Evolutionary conservation across 2,797 vertebrate species (phyloP), one percentile per base, ranked within the genome.

Genomic region (Rhabdomys pumilio): DNA sequence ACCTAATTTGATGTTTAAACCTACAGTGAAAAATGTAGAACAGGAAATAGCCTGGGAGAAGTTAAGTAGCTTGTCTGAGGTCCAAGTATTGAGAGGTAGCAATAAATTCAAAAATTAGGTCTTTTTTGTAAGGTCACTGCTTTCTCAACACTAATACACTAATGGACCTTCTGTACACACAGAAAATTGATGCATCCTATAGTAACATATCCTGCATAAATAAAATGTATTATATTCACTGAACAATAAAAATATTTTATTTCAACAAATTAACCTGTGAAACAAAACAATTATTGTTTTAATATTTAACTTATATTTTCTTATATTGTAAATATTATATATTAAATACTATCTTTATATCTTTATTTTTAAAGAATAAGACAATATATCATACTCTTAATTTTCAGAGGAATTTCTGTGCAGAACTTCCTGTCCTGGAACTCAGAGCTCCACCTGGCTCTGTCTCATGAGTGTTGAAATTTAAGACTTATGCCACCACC

Each of bases 1-100:
- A 97, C 3, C 26, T 94, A 34, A 81, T 90, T 77, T 91, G 89
- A 91, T 67, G 94, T 90, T 97, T 57, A 67, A 38, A 80, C 29
- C 55, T 88, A 55, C 80, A 76, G 55, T 83, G 81, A 97, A 63
- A 77, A 38, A 83, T 50, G 38, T 47, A 83, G 50, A 79, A 20
- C 73, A 97, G 94, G 90, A 97, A 95, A 94, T 93, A 92, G 85
- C 50, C 73, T 90, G 29, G 11, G 29, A 89, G 57, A 97, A 61
- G 67, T 93, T 97, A 97, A 97, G 88, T 90, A 75, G 61, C 22
- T 97, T 96, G 94, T 97, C 90, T 80, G 55, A 79, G 17, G 72
- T 97, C 95, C 97, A 98, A 97, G 61, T 59, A 96, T 83, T 95
- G 97, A 97, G 93, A 96, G 63, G 55, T 63, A 96, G 84, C n/a